Conservation (phyloP, 2,888 invertebrate species). For the Helleia helle region DNA sequence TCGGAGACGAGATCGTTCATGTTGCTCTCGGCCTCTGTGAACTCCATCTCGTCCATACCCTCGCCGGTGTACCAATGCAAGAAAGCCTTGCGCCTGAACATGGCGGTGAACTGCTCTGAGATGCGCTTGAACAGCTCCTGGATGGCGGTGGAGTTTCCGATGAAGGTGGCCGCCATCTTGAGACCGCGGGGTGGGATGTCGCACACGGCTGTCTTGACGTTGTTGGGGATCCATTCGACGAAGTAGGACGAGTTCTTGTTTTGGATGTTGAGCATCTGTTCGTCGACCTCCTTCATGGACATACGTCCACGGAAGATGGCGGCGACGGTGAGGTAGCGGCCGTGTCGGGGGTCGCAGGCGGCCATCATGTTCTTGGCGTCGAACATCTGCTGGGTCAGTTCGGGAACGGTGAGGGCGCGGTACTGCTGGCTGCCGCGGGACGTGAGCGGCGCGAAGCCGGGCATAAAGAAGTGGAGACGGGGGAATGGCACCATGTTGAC, state of each 20-base stretch:
- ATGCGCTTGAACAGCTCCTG: conserved; percentile 94
- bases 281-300: conserved; percentile 94
- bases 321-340: conserved; percentile 92
- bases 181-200: conserved; percentile 94
- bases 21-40: conserved; percentile 95
- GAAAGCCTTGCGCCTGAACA: conserved; percentile 96
- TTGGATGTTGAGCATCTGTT: conserved; percentile 91
- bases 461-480: conserved; percentile 91
- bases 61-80: conserved; percentile 96
- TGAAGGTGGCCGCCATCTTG: conserved; percentile 95
- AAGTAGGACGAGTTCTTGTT: conserved; percentile 81
- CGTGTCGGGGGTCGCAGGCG: conserved; percentile 94
- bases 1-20: conserved; percentile 96
- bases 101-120: conserved; percentile 93
- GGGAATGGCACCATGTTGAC: conserved; percentile 92
- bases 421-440: conserved; percentile 93
- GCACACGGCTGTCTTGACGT: conserved; percentile 94
- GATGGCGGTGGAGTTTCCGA: conserved; percentile 94
- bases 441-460: conserved; percentile 88
- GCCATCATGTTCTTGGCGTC: conserved; percentile 99
- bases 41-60: conserved; percentile 94
- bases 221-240: conserved; percentile 88
- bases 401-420: conserved; percentile 91
- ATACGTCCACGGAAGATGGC: conserved; percentile 93
- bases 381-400: conserved; percentile 93